Evolutionary conservation across 2,113 vertebrate species (phyloP), one percentile per base, ranked within the genome.

Genomic region (Ardeotis arabs): DNA sequence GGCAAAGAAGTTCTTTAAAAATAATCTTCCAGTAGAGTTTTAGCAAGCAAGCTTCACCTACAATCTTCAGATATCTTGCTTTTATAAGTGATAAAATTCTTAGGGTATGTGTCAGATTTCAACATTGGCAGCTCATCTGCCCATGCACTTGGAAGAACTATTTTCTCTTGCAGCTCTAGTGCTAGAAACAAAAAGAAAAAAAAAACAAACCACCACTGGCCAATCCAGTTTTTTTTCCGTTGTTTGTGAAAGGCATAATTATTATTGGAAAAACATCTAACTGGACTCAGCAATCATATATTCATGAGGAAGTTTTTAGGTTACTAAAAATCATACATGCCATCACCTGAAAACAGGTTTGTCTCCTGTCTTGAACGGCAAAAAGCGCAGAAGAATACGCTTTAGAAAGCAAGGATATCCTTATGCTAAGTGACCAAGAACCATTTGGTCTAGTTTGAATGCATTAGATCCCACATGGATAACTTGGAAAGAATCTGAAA

Each of bases 401-500:
- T 68, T 59, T 23, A 49, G 58, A 66, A 87, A 81, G 7, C 50
- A 80, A 73, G 10, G 4, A 56, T 52, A 7, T 20, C 33, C 33
- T 78, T 77, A 73, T 19, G 56, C 17, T 25, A 70, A 27, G 13
- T 27, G 21, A 81, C 3, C 24, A 78, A 70, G 37, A 74, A 44
- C 4, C 19, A 28, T 1, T 35, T 5, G 41, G 37, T 64, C n/a
- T 28, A 49, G 11, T 79, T 50, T 55, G 16, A 84, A 59, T 37
- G 22, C 19, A 41, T 4, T 53, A 33, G 14, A n/a, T 58, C 29
- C 41, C 21, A 74, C 37, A 59, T 0, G 2, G 17, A 2, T 21
- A 64, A 44, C 11, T 11, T 55, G 6, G n/a, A 68, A 93, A 85
- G 25, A 83, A 79, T 37, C 5, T 47, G 28, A 64, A n/a, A 76